A percentile compares a stretch with the other conserved stretches of the same genome.
Evolutionary conservation across 2,113 vertebrate species (phyloP).

Genomic region (Prionailurus viverrinus): DNA sequence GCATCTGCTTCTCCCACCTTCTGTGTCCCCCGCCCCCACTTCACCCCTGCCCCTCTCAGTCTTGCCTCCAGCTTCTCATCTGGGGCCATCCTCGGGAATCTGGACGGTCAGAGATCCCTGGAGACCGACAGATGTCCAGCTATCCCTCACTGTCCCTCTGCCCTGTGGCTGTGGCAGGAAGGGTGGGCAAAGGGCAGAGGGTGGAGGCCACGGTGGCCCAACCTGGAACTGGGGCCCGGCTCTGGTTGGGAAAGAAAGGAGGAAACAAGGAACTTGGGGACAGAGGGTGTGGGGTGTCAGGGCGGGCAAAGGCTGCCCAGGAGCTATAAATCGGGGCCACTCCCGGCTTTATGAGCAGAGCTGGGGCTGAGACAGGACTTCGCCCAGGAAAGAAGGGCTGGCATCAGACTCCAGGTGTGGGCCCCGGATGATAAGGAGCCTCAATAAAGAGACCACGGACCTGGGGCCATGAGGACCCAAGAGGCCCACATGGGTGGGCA

Average conservation of each 20-base stretch:
- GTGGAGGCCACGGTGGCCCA: neutral
- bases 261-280: constrained; percentile 47
- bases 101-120: neutral
- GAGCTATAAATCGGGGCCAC: constrained; percentile 65
- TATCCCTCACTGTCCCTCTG: neutral
- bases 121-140: neutral
- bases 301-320: constrained; percentile 29
- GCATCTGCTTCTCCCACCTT: neutral
- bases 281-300: neutral
- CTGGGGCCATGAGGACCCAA: neutral
- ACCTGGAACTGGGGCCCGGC: neutral
- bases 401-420: constrained; percentile 49
- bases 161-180: neutral
- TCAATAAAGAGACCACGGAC: constrained; percentile 43
- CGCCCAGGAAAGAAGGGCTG: constrained; percentile 41
- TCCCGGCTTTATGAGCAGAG: constrained; percentile 68
- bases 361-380: constrained; percentile 75
- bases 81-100: neutral
- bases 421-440: constrained; percentile 64
- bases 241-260: constrained; percentile 32
- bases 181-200: constrained; percentile 46
- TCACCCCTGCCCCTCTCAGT: fast-evolving
- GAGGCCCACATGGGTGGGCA: fast-evolving
- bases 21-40: too few species aligned
- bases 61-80: neutral